Evolutionary conservation across 2,113 vertebrate species (phyloP).

Genomic region (Muscicapa adusta): DNA sequence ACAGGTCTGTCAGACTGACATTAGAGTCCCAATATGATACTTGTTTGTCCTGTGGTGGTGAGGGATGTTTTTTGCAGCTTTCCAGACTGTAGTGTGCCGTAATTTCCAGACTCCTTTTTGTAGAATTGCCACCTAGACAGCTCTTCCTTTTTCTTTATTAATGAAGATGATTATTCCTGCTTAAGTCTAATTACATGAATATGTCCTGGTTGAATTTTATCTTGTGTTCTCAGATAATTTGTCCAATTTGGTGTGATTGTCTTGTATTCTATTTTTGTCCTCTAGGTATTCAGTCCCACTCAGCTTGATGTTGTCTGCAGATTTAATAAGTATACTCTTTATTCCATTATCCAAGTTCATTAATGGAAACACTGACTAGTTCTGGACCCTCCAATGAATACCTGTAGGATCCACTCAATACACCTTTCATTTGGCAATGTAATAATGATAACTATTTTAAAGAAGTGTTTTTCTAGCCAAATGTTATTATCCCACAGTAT

Average conservation of each 20-base stretch:
- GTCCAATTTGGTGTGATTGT: slow-evolving; percentile 41
- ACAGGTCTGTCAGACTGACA: neutral
- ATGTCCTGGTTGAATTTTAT: slow-evolving; percentile 28
- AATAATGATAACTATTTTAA: slow-evolving; percentile 7
- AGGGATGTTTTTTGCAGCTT: neutral
- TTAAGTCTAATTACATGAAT: slow-evolving; percentile 18
- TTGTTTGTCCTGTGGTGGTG: neutral
- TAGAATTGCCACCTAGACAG: neutral
- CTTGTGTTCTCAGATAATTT: slow-evolving; percentile 22
- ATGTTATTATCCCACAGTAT: neutral
- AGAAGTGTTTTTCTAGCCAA: slow-evolving; percentile 3
- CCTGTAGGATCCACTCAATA: neutral
- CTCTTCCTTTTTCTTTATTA: neutral
- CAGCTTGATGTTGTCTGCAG: slow-evolving; percentile 16
- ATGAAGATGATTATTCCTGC: slow-evolving; percentile 15
- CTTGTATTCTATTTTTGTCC: slow-evolving; percentile 5
- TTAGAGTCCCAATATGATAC: neutral
- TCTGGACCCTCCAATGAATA: neutral
- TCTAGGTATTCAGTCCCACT: neutral
- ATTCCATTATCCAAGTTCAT: neutral
- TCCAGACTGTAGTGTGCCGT: neutral
- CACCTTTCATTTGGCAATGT: neutral
- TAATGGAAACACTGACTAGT: slow-evolving; percentile 11
- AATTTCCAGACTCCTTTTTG: neutral
- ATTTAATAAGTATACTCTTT: slow-evolving; percentile 24